A percentile compares a stretch with the other conserved stretches of the same genome.
phyloP scores from a whole-genome alignment of 2,888 invertebrate genomes.

The Phaonia tiefii region DNA sequence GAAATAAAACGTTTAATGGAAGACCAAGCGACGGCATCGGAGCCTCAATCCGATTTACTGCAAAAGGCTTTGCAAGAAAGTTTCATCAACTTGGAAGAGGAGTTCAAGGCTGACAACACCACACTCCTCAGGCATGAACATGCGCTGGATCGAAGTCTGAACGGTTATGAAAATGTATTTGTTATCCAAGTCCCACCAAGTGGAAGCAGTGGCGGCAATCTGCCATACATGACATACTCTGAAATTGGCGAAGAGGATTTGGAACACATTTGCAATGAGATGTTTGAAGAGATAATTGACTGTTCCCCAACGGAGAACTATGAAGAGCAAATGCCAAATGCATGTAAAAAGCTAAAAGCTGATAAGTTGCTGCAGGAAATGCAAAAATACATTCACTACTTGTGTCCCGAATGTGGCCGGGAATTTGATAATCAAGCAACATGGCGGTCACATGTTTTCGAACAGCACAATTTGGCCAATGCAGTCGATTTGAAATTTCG shows the following conservation, averaged over 20 bases:
- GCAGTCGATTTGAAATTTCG: slow-evolving; percentile 74
- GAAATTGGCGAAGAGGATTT: slow-evolving; percentile 63
- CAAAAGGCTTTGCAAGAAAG: slow-evolving; percentile 73
- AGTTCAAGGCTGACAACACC: no score
- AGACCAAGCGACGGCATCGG: not conserved
- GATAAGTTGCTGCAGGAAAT: slow-evolving; percentile 66
- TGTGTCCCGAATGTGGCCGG: slow-evolving; percentile 75
- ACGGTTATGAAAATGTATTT: slow-evolving; percentile 65
- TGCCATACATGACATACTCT: not conserved
- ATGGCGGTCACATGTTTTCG: slow-evolving; percentile 75
- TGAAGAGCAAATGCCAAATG: not conserved
- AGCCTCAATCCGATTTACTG: slow-evolving; percentile 56
- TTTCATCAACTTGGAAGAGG: slow-evolving; percentile 72
- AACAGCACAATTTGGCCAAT: slow-evolving; percentile 72
- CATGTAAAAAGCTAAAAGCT: slow-evolving; percentile 26
- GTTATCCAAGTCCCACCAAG: not conserved
- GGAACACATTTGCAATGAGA: slow-evolving; percentile 70
- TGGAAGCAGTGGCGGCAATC: not conserved
- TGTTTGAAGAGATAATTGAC: slow-evolving; percentile 70
- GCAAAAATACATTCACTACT: slow-evolving; percentile 70
- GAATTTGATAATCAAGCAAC: slow-evolving; percentile 70
- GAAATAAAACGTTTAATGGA: slow-evolving; percentile 35
- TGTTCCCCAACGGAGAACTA: not conserved
- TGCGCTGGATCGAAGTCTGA: slow-evolving; percentile 74
- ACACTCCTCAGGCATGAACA: slow-evolving; percentile 68